Evolutionary conservation across 2,113 vertebrate species (phyloP).

Genomic region (Vulpes ferrilata): DNA sequence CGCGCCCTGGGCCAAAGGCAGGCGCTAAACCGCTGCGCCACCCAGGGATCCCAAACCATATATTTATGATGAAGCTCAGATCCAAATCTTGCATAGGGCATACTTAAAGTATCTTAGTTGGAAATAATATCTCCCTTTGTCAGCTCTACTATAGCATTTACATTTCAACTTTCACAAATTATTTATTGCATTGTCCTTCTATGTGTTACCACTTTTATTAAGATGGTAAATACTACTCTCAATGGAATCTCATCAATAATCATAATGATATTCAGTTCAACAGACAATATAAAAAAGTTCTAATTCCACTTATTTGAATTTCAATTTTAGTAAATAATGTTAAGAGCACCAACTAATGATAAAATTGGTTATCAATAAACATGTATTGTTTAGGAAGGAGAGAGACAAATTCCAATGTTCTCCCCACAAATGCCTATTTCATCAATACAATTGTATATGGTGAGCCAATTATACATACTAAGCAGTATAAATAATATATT

Average conservation of each 20-base stretch:
- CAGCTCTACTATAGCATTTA: neutral
- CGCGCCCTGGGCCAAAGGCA: too few relatives aligned
- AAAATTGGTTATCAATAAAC: neutral
- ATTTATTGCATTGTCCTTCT: neutral
- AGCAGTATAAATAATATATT: constrained; percentile 39
- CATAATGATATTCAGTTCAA: neutral
- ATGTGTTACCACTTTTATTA: neutral
- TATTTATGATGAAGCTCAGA: neutral
- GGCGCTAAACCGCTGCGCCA: too few relatives aligned
- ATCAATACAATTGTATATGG: constrained; percentile 52
- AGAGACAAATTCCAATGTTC: constrained; percentile 10
- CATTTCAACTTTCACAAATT: neutral
- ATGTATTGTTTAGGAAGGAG: neutral
- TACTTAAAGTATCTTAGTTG: neutral
- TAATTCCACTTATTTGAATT: neutral
- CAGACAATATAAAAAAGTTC: neutral
- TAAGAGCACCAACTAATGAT: neutral
- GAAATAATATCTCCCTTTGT: neutral
- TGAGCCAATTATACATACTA: neutral
- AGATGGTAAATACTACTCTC: neutral
- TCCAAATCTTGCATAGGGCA: neutral
- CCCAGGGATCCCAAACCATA: too few relatives aligned
- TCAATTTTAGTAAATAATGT: neutral
- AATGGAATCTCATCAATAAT: neutral
- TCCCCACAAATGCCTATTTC: neutral